Conservation (phyloP, 2,113 vertebrate species). For the Hucho hucho region DNA sequence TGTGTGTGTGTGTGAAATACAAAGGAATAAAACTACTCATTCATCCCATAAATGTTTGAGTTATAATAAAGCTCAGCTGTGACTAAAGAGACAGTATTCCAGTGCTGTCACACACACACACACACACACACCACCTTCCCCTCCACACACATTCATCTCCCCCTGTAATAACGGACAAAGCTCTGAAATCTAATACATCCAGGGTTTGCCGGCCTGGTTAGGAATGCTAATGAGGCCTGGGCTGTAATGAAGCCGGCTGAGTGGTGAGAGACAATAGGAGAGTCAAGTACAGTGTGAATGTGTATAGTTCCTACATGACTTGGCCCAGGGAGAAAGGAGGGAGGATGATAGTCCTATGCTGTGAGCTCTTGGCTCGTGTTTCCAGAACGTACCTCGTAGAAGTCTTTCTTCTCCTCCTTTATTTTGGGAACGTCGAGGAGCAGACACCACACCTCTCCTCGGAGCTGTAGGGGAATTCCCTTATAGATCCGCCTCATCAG, state of each 20-base stretch:
- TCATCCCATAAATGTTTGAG: background rate
- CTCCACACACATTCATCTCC: background rate
- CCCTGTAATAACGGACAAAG: slow-evolving; percentile 18
- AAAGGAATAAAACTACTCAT: background rate
- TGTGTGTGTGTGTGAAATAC: background rate
- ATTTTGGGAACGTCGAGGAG: slow-evolving; percentile 94
- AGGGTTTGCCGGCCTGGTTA: background rate
- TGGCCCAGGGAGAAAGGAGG: background rate
- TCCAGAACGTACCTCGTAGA: slow-evolving; percentile 82
- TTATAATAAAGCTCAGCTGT: slow-evolving; percentile 8
- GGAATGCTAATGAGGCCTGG: slow-evolving; percentile 17
- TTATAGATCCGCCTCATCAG: slow-evolving; percentile 93
- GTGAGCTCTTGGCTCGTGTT: background rate
- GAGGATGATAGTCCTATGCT: background rate
- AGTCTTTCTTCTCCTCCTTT: slow-evolving; percentile 93
- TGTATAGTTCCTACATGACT: background rate
- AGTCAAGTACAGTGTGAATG: background rate
- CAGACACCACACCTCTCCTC: slow-evolving; percentile 91
- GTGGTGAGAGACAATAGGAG: background rate
- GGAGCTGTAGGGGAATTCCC: slow-evolving; percentile 93
- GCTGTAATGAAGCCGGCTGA: slow-evolving; percentile 5
- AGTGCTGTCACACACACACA: slow-evolving; percentile 15
- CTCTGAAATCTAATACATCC: slow-evolving; percentile 30
- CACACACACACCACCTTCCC: background rate
- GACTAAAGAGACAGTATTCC: background rate